Evolutionary conservation across 2,113 vertebrate species (phyloP).

Genomic region (Anoura caudifer): DNA sequence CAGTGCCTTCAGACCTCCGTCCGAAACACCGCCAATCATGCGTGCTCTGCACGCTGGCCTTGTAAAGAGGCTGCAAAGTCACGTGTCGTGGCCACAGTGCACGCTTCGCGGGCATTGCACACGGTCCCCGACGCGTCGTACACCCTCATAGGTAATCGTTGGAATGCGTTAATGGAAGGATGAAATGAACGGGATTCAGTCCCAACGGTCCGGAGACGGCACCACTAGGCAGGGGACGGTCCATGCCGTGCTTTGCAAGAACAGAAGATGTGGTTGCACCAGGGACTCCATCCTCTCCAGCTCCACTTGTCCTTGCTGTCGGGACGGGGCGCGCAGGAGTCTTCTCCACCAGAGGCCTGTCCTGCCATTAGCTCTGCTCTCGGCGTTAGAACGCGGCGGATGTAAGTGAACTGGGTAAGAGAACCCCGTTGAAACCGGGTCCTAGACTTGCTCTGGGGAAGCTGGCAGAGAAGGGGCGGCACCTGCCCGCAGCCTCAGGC

Average conservation of each 20-base stretch:
- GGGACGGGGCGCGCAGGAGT: fast-evolving
- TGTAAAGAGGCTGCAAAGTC: background rate
- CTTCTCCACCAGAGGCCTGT: too few species aligned
- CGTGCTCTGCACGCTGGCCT: background rate
- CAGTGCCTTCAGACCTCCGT: background rate
- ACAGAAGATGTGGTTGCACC: fast-evolving
- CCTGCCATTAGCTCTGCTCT: background rate
- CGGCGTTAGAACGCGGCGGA: background rate
- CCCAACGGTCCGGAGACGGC: background rate
- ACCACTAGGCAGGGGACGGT: background rate
- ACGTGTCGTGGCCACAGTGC: background rate
- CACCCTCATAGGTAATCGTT: background rate
- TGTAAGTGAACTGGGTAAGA: background rate
- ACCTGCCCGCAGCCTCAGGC: fast-evolving
- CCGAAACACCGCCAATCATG: background rate
- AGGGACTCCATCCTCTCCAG: fast-evolving
- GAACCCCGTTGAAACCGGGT: too few species aligned
- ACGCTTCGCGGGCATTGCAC: background rate
- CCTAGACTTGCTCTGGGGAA: background rate
- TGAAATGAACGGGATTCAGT: background rate
- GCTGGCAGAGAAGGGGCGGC: too few species aligned
- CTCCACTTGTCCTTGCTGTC: fast-evolving
- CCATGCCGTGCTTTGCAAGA: fast-evolving
- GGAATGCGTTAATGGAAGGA: background rate
- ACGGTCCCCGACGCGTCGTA: background rate